Conservation (phyloP, 2,797 vertebrate species). For the Halcyon smyrnensis region DNA sequence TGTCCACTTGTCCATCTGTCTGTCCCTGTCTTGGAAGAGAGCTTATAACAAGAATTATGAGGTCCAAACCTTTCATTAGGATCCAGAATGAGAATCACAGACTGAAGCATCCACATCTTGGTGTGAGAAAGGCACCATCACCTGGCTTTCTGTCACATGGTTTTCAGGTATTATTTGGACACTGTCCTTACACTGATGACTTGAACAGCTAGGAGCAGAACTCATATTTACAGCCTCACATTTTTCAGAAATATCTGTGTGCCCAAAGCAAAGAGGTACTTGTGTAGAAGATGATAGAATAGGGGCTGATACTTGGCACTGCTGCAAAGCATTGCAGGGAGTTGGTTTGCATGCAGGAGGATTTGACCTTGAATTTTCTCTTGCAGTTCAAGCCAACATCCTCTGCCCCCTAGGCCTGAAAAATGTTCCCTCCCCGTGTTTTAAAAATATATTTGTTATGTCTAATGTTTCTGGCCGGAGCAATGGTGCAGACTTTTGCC, state of each 20-base stretch:
- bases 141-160: not conserved
- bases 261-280: not conserved
- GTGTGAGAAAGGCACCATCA: not conserved
- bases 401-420: slow-evolving; percentile 23
- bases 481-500: not conserved
- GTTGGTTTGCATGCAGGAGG: not conserved
- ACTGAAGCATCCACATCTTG: not conserved
- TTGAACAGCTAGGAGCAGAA: not conserved
- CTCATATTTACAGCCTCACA: not conserved
- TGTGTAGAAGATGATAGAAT: not conserved
- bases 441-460: slow-evolving; percentile 67
- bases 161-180: not conserved
- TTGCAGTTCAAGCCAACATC: slow-evolving; percentile 27
- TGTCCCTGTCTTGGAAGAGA: not conserved
- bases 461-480: slow-evolving; percentile 44
- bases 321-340: not conserved
- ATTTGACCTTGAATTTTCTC: slow-evolving; percentile 50
- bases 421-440: slow-evolving; percentile 26
- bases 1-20: not conserved
- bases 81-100: not conserved
- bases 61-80: not conserved
- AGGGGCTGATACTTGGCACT: not conserved
- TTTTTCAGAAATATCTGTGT: not conserved
- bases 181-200: not conserved
- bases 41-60: not conserved